Evolutionary conservation across 2,888 invertebrate genomes (phyloP).

Genomic region (Crepidodera aurea): DNA sequence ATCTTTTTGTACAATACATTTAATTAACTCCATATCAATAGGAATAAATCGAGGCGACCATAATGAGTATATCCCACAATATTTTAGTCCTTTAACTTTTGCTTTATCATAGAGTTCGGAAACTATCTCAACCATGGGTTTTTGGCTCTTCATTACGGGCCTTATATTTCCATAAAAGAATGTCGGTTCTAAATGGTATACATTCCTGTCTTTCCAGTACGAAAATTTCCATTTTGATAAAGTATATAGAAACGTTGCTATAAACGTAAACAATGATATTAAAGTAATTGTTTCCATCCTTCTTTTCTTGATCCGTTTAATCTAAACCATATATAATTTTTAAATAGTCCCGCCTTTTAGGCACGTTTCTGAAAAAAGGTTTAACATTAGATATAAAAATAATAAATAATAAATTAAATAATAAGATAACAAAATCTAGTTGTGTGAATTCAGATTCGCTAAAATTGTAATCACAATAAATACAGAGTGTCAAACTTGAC

Average conservation of each 20-base stretch:
- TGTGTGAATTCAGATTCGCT: too few species aligned
- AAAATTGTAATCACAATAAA: too few species aligned
- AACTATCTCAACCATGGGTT: constrained; percentile 31
- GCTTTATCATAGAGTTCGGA: constrained; percentile 32
- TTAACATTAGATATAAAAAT: too few species aligned
- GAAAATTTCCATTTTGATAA: constrained; percentile 34
- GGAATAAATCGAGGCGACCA: constrained; percentile 49
- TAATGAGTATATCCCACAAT: constrained; percentile 56
- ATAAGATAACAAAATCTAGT: too few species aligned
- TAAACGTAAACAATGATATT: too few species aligned
- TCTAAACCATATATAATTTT: too few species aligned
- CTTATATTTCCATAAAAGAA: constrained; percentile 51
- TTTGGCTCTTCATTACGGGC: constrained; percentile 35
- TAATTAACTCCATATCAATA: constrained; percentile 47
- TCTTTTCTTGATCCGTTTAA: too few species aligned
- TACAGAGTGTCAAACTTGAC: too few species aligned
- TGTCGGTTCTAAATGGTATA: constrained; percentile 45
- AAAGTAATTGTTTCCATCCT: too few species aligned
- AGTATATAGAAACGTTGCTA: constrained; percentile 7
- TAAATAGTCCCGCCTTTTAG: too few species aligned
- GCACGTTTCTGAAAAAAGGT: too few species aligned
- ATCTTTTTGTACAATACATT: constrained; percentile 66
- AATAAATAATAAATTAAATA: too few species aligned
- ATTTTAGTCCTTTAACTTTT: constrained; percentile 33
- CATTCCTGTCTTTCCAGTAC: constrained; percentile 50